Evolutionary conservation across 2,888 invertebrate genomes (phyloP).

Genomic region (Mycalesis mineus): DNA sequence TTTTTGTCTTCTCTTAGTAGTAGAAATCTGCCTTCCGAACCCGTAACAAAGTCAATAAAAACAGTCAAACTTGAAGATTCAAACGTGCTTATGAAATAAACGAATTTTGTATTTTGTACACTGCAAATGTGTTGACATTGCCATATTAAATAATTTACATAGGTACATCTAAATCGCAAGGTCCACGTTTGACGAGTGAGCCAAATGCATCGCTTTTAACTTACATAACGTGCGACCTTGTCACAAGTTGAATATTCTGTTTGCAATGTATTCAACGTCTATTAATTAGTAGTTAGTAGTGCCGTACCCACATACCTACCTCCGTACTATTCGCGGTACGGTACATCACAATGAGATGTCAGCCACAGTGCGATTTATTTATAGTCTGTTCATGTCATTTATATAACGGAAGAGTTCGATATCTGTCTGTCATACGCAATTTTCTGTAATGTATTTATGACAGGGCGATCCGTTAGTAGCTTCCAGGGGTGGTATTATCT

Average conservation of each 20-base stretch:
- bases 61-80: too few species aligned
- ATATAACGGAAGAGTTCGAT: neutral
- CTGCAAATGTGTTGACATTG: neutral
- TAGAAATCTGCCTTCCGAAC: too few species aligned
- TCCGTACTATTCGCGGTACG: neutral
- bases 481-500: neutral
- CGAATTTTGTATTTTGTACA: too few species aligned
- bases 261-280: slow-evolving; percentile 12
- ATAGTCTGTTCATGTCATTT: neutral
- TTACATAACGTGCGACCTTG: slow-evolving; percentile 15
- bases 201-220: slow-evolving; percentile 10
- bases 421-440: neutral
- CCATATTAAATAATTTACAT: too few species aligned
- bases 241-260: slow-evolving; percentile 17
- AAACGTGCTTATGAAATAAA: too few species aligned
- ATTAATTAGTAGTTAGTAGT: slow-evolving; percentile 13
- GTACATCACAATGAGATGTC: slow-evolving; percentile 9
- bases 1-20: too few species aligned
- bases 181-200: slow-evolving; percentile 7
- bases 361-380: neutral
- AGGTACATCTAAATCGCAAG: neutral
- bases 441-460: neutral
- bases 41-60: too few species aligned
- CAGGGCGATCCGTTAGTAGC: neutral
- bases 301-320: neutral